A percentile compares a stretch with the other conserved stretches of the same genome.
phyloP scores from a whole-genome alignment of 2,888 invertebrate species.

The Mythimna impura region DNA sequence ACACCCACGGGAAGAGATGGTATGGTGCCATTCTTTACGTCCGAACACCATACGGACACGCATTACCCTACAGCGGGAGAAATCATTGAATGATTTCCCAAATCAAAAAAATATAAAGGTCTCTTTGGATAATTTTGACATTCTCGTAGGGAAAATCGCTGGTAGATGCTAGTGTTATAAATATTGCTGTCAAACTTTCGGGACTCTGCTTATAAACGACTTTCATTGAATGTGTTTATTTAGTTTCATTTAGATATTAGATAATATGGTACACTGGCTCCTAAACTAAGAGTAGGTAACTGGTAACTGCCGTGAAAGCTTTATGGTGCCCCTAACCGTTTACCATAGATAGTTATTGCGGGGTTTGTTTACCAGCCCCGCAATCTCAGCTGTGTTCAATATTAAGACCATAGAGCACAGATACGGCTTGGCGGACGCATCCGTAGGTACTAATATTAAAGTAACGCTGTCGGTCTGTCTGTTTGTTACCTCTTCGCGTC shows the following conservation, averaged over 20 bases:
- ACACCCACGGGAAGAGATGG: too few relatives aligned
- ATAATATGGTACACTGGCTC: constrained; percentile 18
- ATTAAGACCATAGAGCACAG: background rate
- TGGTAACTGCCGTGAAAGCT: constrained; percentile 14
- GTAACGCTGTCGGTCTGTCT: too few relatives aligned
- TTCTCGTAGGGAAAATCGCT: too few relatives aligned
- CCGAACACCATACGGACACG: too few relatives aligned
- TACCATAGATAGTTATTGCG: constrained; percentile 45
- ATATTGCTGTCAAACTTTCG: background rate
- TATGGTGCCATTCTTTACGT: too few relatives aligned
- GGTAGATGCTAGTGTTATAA: background rate
- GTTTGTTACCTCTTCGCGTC: too few relatives aligned
- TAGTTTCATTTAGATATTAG: constrained; percentile 4
- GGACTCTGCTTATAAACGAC: background rate
- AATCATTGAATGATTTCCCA: too few relatives aligned
- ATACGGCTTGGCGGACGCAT: too few relatives aligned
- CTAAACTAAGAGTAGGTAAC: constrained; percentile 26
- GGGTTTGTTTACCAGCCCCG: constrained; percentile 36
- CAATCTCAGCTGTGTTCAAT: constrained; percentile 8
- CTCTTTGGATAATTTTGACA: too few relatives aligned
- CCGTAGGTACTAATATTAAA: too few relatives aligned
- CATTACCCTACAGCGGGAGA: too few relatives aligned
- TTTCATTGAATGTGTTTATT: background rate
- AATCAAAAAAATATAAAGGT: too few relatives aligned
- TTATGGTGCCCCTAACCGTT: constrained; percentile 33